Conservation (phyloP, 2,797 vertebrate genomes). For the Mus caroli region DNA sequence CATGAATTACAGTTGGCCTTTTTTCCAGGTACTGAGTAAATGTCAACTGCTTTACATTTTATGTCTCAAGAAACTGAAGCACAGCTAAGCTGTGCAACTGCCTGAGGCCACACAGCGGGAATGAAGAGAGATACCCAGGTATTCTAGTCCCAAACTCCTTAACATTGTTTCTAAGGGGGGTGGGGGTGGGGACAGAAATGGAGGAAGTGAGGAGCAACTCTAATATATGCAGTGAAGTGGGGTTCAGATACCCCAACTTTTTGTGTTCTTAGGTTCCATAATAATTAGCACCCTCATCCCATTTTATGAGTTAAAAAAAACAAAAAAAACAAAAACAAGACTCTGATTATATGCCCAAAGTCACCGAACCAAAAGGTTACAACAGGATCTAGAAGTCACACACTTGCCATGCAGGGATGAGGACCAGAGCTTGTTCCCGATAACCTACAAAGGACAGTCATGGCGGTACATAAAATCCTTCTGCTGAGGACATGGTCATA, state of each 20-base stretch:
- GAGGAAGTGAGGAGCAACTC: not conserved
- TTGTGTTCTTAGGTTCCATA: not conserved
- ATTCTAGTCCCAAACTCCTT: not conserved
- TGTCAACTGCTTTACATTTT: conserved; percentile 65
- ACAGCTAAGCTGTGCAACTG: conserved; percentile 3
- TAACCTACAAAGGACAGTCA: too few relatives aligned
- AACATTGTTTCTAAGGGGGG: not conserved
- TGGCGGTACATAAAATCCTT: not conserved
- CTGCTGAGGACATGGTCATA: not conserved
- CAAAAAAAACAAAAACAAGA: not conserved
- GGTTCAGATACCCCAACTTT: not conserved
- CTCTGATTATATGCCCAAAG: not conserved
- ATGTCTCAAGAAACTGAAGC: not conserved
- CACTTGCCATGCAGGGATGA: not conserved
- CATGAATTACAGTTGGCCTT: conserved; percentile 13
- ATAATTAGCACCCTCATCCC: not conserved
- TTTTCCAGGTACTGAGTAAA: not conserved
- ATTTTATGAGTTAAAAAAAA: not conserved
- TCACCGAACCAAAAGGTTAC: not conserved
- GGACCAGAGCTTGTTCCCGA: not conserved
- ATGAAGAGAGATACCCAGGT: not conserved
- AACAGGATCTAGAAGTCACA: not conserved
- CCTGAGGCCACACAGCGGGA: not conserved
- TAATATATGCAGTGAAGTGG: not conserved
- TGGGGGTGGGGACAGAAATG: not conserved